A percentile compares a stretch with the other conserved stretches of the same genome.
These are phyloP conservation scores for Episyrphus balteatus DNA, from an alignment of 1,140 invertebrate genomes.

Conservation along the genomic window DNA sequence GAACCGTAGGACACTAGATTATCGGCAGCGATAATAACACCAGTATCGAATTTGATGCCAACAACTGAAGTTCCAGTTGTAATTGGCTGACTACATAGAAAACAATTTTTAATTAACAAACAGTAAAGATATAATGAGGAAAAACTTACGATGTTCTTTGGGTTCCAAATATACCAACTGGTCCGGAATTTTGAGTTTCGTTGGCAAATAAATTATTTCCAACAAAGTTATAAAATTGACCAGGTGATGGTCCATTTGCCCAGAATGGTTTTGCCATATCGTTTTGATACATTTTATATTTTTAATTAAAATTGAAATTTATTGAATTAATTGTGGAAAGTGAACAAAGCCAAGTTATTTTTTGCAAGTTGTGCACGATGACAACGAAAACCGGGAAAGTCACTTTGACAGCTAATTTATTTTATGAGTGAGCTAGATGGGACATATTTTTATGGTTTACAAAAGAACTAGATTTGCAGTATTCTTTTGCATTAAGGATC, in stretches of 20 bases:
- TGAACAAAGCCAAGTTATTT: constrained; percentile 4
- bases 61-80: constrained; percentile 87
- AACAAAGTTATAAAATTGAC: constrained; percentile 59
- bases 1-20: constrained; percentile 85
- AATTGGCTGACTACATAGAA: constrained; percentile 57
- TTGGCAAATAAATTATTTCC: constrained; percentile 29
- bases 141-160: constrained; percentile 54
- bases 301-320: background rate
- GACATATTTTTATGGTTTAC: too few relatives aligned
- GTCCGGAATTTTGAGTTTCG: constrained; percentile 13
- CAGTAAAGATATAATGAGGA: background rate
- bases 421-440: too few relatives aligned
- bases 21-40: constrained; percentile 86
- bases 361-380: constrained; percentile 9
- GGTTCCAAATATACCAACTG: constrained; percentile 32
- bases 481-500: too few relatives aligned
- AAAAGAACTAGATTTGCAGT: too few relatives aligned
- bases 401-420: too few relatives aligned
- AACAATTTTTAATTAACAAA: background rate
- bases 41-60: constrained; percentile 75
- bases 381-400: constrained; percentile 5
- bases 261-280: constrained; percentile 41
- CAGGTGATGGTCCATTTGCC: constrained; percentile 60
- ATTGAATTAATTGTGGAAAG: background rate
- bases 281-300: constrained; percentile 4